Base-by-base conservation (phyloP, 2,888 invertebrate species). In the Nezara viridula region DNA sequence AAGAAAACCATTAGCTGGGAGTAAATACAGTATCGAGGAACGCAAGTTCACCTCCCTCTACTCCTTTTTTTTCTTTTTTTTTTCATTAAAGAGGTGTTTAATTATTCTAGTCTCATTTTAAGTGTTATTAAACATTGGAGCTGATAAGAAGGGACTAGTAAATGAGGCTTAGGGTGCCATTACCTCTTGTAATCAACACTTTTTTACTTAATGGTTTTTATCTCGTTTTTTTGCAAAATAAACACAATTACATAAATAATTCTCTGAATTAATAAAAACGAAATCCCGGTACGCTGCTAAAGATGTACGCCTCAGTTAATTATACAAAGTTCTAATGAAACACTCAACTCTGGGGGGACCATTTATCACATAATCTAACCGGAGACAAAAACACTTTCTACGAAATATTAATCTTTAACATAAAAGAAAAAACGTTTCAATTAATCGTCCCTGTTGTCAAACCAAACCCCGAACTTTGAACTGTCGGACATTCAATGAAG, bases 41-140 rank as follows among this genome's bases (percentile, higher is more conserved):
- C 44, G 7, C 44, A 44, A 60, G 60, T 14, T 9, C 0, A 60
- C 4, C 16, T 32, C 32, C 60, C 14, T 32, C 16, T 32, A 14
- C 7, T 37, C n/a, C 12, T 6, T 0, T 21, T 81, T 24, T 5
- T 7, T 44, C 37, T 16, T 10, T 77, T 81, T 81, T 81, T 81
- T 37, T 47, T 81, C 81, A 44, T 81, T 81, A 81, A 81, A 47
- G 40, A 81, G 81, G 44, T 44, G 44, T 47, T 81, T 81, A 81
- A 81, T 81, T 81, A 81, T 81, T 81, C 81, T n/a, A 81, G 40
- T 81, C 44, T 81, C 81, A 47, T 81, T 81, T 81, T 44, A 81
- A 44, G 81, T 81, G 81, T 81, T 81, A 81, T 44, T 81, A 81
- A 81, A 81, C 81, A 81, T 81, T 44, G 40, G n/a, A 2, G n/a